Evolutionary conservation across 2,113 vertebrate genomes (phyloP).

Genomic region (Heterotilapia buettikoferi): DNA sequence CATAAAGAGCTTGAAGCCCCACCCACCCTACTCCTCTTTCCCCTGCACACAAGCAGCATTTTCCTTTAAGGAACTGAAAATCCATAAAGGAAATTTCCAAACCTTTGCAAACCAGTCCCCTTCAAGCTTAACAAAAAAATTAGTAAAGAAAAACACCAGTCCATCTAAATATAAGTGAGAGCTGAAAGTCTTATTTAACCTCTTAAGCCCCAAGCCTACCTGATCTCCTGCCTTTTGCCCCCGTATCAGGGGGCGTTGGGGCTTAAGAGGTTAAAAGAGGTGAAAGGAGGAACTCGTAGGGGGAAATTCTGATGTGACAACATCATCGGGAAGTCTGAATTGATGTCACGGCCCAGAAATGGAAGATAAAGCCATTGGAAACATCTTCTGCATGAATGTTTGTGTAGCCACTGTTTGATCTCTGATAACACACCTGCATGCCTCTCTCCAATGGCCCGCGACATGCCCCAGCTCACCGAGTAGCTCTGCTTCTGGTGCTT

Average conservation of each 20-base stretch:
- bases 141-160: neutral
- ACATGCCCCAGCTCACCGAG: neutral
- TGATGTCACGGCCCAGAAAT: constrained; percentile 53
- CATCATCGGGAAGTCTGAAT: neutral
- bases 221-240: too few species aligned
- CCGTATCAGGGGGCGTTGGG: too few species aligned
- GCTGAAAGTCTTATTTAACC: neutral
- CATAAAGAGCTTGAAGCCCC: constrained; percentile 30
- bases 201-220: too few species aligned
- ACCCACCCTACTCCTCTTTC: neutral
- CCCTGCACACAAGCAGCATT: neutral
- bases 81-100: constrained; percentile 51
- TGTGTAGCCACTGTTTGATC: constrained; percentile 15
- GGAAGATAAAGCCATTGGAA: constrained; percentile 47
- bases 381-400: constrained; percentile 51
- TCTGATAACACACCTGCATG: constrained; percentile 50
- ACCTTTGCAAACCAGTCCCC: neutral
- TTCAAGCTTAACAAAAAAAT: neutral
- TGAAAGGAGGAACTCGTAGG: neutral
- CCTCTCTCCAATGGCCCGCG: constrained; percentile 22
- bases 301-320: neutral
- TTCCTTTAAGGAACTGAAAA: constrained; percentile 51
- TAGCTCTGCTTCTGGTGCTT: constrained; percentile 42
- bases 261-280: too few species aligned
- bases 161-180: neutral